These are phyloP conservation scores for Telenomus remus DNA, from an alignment of 1,140 invertebrate species.

Conservation along the genomic window DNA sequence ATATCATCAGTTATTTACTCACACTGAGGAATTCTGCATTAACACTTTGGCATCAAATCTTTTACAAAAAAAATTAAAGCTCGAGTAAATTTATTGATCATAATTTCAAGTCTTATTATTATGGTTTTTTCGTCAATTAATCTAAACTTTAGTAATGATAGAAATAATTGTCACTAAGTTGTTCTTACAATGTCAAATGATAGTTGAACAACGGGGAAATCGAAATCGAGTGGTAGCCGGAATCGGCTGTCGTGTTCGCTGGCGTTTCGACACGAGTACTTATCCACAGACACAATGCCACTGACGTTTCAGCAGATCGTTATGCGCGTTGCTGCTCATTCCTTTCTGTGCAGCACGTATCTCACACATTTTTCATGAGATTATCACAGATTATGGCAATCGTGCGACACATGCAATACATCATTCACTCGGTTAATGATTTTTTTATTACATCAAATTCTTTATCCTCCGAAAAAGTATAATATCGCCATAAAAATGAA, in stretches of 20 bases:
- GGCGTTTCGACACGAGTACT: constrained; percentile 49
- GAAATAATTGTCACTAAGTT: constrained; percentile 62
- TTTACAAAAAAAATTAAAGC: neutral
- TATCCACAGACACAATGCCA: constrained; percentile 48
- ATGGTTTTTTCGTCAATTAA: no score
- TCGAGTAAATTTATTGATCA: no score
- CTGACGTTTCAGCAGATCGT: constrained; percentile 34
- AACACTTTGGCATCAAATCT: constrained; percentile 1
- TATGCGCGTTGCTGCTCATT: constrained; percentile 49
- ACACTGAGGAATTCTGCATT: constrained; percentile 11
- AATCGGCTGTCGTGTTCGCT: constrained; percentile 55
- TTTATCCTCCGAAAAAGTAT: no score
- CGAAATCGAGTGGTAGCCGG: constrained; percentile 35
- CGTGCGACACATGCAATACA: constrained; percentile 41
- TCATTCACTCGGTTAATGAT: no score
- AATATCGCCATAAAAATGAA: no score
- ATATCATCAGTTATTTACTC: constrained; percentile 27
- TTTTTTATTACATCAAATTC: no score
- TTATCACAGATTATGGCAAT: constrained; percentile 68
- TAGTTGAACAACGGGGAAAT: constrained; percentile 26
- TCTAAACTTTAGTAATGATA: no score
- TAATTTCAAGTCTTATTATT: no score
- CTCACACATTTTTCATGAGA: constrained; percentile 69
- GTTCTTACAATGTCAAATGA: constrained; percentile 66
- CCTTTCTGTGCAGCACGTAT: constrained; percentile 49